Evolutionary conservation across 2,888 invertebrate species (phyloP), one percentile per base, ranked within the genome.

Genomic region (Phlogophora meticulosa): DNA sequence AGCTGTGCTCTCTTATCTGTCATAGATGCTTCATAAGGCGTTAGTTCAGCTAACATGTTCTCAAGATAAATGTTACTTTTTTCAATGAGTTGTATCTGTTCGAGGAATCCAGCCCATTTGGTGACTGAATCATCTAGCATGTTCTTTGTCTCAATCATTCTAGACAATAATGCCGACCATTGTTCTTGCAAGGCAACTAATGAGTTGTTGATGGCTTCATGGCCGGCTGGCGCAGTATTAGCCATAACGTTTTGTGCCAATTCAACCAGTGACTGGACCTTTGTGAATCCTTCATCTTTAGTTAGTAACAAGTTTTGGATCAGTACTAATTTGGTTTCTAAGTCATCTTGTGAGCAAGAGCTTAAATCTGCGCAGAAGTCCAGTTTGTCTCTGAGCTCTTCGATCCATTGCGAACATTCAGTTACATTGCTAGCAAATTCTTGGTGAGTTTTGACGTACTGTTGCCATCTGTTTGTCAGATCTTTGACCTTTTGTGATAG

Each of bases 401-500:
- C 97, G 34, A 99, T 96, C 98, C 98, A 99, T 70, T 97, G 97
- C 5, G 96, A 96, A 72, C 98, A 98, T 85, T 98, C 98, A 0
- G 97, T 96, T 0, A 98, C 95, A 85, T 97, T 97, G 74, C 97
- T 97, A 59, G 98, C 97, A 85, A 98, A 98, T 85, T 98, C 98
- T 94, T 98, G 98, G 88, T 99, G 98, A 34, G 97, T 97, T 49
- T 96, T 97, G 0, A 98, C 98, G 89, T 98, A 99, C 76, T 98
- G 98, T 85, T 98, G 98, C 99, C 99, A 99, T 82, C 98, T 98
- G 58, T 97, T 97, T 32, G 98, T 98, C 28, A 99, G 93, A 86
- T 99, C 99, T 94, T 99, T 99, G 0, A 99, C 98, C 91, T 98
- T 98, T 82, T 97, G 97, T 60, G 98, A 97, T 42, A 99, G 96